These are phyloP conservation scores for Silurus lanzhouensis DNA, from an alignment of 2,797 vertebrate genomes.

Conservation along the genomic window DNA sequence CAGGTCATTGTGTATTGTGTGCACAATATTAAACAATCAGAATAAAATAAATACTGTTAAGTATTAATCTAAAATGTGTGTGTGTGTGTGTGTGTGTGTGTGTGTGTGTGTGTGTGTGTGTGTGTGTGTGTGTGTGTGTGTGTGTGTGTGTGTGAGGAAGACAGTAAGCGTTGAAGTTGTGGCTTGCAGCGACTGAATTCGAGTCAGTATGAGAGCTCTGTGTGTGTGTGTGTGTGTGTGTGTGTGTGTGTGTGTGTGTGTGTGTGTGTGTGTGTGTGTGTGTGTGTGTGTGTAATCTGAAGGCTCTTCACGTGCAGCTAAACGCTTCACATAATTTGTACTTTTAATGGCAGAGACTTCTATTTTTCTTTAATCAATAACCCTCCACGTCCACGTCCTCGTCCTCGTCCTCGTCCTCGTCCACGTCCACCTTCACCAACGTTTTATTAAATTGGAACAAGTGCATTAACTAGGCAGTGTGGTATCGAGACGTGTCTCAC, in stretches of 20 bases:
- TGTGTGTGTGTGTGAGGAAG: constrained; percentile 53
- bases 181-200: not conserved
- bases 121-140: not conserved
- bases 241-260: no score
- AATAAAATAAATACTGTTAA: not conserved
- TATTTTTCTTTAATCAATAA: constrained; percentile 85
- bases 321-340: constrained; percentile 82
- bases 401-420: constrained; percentile 69
- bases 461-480: constrained; percentile 80
- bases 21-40: constrained; percentile 1
- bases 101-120: constrained; percentile 50
- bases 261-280: not conserved
- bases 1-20: not conserved
- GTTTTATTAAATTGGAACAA: constrained; percentile 84
- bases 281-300: constrained; percentile 64
- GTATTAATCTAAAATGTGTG: not conserved
- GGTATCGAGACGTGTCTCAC: constrained; percentile 76
- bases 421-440: constrained; percentile 50
- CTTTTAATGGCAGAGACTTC: constrained; percentile 82
- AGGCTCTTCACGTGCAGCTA: constrained; percentile 71
- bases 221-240: no score
- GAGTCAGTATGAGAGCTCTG: no score
- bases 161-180: not conserved
- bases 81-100: not conserved
- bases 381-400: constrained; percentile 58